Base-by-base conservation (phyloP, 2,113 vertebrate genomes). In the Furnarius figulus region DNA sequence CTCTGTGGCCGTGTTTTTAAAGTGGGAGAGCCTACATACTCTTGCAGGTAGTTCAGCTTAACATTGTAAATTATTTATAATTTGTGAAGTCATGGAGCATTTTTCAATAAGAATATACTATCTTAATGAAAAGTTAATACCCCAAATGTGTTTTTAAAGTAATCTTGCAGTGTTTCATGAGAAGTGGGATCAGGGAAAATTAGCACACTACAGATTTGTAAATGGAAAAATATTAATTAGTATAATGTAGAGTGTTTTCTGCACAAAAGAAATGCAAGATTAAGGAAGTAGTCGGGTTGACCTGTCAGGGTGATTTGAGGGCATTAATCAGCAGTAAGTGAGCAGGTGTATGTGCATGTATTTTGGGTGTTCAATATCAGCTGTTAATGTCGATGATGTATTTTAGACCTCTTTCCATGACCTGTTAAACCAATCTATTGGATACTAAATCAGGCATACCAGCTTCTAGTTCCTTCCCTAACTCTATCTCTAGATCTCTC, bases 1-100 rank as follows among this genome's bases (percentile, higher is more conserved):
- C 99, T 99, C 56, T 99, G 99, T 92, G 99, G 99, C 13, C 99
- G 99, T 0, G 99, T 99, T 85, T 99, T 99, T 96, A 99, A 99
- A 98, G 99, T 99, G 71, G 99, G 99, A 67, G 99, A 99, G 68
- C 99, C 99, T 95, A 99, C 99, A 0, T 99, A 99, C 93, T 99
- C 99, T 81, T 99, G 99, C 99, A 99, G 99, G 99, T 99, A 98
- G 72, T 62, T 82, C 76, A 68, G 3, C 46, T 31, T 58, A 6
- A 10, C 20, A 8, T 87, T 95, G 67, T 77, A 66, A 71, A 79
- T 2, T 85, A 81, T 84, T 92, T 81, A 70, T 85, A 44, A 39
- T 90, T 74, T 78, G 12, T 52, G 56, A 70, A 52, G 15, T 70
- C 4, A 6, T 58, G 28, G 62, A 77, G 76, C 1, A 4, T 37